These are phyloP conservation scores for Leptopterna dolabrata DNA, from an alignment of 2,888 invertebrate genomes.

Conservation along the genomic window DNA sequence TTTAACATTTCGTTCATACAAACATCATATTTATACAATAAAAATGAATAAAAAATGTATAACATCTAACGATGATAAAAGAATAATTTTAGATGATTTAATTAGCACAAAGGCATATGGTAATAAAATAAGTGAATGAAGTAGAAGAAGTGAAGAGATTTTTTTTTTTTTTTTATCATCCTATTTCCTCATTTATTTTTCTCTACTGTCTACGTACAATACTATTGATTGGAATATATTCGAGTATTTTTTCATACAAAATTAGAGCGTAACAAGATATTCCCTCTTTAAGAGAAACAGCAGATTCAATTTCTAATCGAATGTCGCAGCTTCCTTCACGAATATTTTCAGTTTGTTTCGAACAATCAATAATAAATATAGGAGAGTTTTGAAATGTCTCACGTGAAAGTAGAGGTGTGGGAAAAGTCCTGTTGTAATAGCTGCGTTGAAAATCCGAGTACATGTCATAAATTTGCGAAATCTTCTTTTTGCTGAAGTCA, in stretches of 20 bases:
- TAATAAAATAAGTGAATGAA: no score
- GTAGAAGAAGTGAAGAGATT: no score
- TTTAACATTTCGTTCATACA: no score
- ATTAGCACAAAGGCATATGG: no score
- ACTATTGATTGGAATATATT: neutral
- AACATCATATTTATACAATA: no score
- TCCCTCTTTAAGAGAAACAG: slow-evolving; percentile 4
- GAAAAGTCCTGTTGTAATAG: slow-evolving; percentile 56
- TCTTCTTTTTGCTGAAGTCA: no score
- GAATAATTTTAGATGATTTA: no score
- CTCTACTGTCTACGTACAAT: neutral
- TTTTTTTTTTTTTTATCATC: no score
- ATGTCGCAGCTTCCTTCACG: no score
- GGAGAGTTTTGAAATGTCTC: slow-evolving; percentile 22
- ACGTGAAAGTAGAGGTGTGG: slow-evolving; percentile 59
- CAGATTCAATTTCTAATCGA: slow-evolving; percentile 35
- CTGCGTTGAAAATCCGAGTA: slow-evolving; percentile 10
- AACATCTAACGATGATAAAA: no score
- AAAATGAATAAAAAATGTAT: no score
- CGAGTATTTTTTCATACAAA: neutral
- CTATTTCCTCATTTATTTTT: no score
- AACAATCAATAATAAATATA: slow-evolving; percentile 15
- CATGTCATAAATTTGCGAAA: slow-evolving; percentile 60
- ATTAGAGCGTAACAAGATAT: slow-evolving; percentile 49
- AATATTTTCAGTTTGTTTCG: slow-evolving; percentile 5